These are phyloP conservation scores for Hyposmocoma kahamanoa DNA, from an alignment of 1,140 invertebrate species.

Conservation along the genomic window DNA sequence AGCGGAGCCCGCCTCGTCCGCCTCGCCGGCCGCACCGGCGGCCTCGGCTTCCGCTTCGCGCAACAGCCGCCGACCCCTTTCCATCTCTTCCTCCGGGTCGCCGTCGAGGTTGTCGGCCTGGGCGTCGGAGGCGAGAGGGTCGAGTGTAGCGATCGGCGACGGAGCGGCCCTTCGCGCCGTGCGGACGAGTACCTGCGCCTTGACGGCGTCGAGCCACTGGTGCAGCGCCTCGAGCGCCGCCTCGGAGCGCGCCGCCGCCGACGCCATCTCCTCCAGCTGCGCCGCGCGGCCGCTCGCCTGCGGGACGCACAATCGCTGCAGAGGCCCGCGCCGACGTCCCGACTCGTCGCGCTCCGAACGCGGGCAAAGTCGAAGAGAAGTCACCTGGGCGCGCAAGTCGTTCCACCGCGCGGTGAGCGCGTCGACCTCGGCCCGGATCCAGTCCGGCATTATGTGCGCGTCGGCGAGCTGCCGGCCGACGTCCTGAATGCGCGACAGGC, in stretches of 20 bases:
- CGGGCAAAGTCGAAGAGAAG: too few relatives aligned
- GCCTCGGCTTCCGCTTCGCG: slow-evolving; percentile 84
- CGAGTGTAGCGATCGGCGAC: not conserved
- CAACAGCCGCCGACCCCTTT: slow-evolving; percentile 13
- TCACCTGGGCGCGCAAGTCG: slow-evolving; percentile 75
- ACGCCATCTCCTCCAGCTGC: slow-evolving; percentile 83
- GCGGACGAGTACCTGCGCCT: not conserved
- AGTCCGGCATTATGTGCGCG: slow-evolving; percentile 83
- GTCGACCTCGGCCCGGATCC: slow-evolving; percentile 82
- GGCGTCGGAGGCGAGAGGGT: not conserved
- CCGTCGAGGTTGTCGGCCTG: not conserved
- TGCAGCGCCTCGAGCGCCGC: slow-evolving; percentile 83
- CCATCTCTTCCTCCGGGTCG: not conserved
- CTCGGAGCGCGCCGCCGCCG: slow-evolving; percentile 87
- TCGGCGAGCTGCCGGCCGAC: slow-evolving; percentile 83
- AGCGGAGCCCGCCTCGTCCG: slow-evolving; percentile 81
- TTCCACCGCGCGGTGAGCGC: slow-evolving; percentile 45
- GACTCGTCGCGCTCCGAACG: too few relatives aligned
- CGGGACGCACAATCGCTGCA: too few relatives aligned
- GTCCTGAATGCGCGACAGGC: slow-evolving; percentile 83
- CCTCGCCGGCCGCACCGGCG: slow-evolving; percentile 80
- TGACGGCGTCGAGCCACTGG: slow-evolving; percentile 83
- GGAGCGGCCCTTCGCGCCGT: not conserved
- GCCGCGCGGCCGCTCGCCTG: slow-evolving; percentile 83
- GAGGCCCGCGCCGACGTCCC: slow-evolving; percentile 8